phyloP scores from a whole-genome alignment of 2,797 vertebrate genomes.

The Thunnus albacares region DNA sequence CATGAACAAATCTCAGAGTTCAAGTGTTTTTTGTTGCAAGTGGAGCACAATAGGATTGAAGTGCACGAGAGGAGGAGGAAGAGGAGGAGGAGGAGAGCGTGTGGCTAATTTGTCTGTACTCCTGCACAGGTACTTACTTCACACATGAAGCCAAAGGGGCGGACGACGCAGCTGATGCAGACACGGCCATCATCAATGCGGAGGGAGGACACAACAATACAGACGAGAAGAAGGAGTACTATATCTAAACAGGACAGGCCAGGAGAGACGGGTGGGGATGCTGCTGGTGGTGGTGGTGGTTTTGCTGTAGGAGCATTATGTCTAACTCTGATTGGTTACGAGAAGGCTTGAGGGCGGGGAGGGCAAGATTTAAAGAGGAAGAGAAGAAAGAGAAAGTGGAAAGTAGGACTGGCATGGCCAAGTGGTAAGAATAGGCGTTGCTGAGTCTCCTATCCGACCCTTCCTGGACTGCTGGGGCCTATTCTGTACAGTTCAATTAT shows the following conservation, averaged over 20 bases:
- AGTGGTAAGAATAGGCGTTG: slow-evolving; percentile 70
- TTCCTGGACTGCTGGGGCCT: slow-evolving; percentile 88
- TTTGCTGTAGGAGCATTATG: slow-evolving; percentile 70
- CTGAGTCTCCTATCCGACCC: slow-evolving; percentile 93
- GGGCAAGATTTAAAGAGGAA: slow-evolving; percentile 62
- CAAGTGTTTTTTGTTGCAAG: slow-evolving; percentile 53
- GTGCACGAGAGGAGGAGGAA: slow-evolving; percentile 25
- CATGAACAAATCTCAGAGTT: slow-evolving; percentile 65
- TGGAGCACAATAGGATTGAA: slow-evolving; percentile 42
- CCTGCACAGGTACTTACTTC: slow-evolving; percentile 96
- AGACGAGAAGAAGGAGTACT: slow-evolving; percentile 99
- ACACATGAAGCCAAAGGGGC: slow-evolving; percentile 99
- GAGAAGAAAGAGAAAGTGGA: slow-evolving; percentile 55
- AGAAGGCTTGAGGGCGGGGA: slow-evolving; percentile 79
- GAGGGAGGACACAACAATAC: slow-evolving; percentile 99
- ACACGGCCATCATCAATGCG: slow-evolving; percentile 99
- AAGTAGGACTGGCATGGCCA: slow-evolving; percentile 83
- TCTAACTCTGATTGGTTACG: slow-evolving; percentile 86
- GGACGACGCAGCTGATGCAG: slow-evolving; percentile 97
- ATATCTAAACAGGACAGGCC: slow-evolving; percentile 91
- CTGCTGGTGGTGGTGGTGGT: slow-evolving; percentile 53
- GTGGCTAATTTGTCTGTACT: slow-evolving; percentile 52
- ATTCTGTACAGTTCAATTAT: slow-evolving; percentile 95
- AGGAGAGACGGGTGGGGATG: slow-evolving; percentile 74
- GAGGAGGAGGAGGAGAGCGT: not conserved